Evolutionary conservation across 35 echinoderm and acorn worm genomes (phyloP).

Genomic region (Eucidaris tribuloides): DNA sequence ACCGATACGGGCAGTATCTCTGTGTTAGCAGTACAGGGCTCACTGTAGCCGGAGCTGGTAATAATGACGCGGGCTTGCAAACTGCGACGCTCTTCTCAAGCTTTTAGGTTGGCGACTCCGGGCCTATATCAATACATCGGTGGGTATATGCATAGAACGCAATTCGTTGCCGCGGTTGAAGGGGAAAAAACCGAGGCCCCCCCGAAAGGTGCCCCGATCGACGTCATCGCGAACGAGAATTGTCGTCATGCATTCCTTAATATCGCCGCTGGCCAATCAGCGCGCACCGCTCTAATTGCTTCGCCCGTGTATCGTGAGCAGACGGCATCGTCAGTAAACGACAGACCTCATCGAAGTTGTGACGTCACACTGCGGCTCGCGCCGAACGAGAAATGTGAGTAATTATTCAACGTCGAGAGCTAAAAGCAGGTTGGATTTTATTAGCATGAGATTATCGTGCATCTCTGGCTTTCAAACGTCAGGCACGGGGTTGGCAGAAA

Average conservation of each 20-base stretch:
- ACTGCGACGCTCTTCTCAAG: slow-evolving; percentile 24
- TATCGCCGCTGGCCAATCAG: slow-evolving; percentile 34
- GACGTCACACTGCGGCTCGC: slow-evolving; percentile 22
- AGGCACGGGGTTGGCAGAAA: no score
- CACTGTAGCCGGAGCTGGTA: slow-evolving; percentile 12
- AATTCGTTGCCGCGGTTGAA: slow-evolving; percentile 27
- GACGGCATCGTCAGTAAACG: slow-evolving; percentile 16
- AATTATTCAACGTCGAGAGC: slow-evolving; percentile 30
- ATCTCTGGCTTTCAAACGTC: no score
- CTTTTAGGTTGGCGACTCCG: slow-evolving; percentile 15
- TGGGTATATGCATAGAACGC: slow-evolving; percentile 31
- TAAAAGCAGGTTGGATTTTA: slow-evolving; percentile 21
- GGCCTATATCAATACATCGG: slow-evolving; percentile 35
- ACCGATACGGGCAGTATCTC: slow-evolving; percentile 21
- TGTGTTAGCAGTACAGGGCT: slow-evolving; percentile 17
- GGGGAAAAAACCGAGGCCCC: slow-evolving; percentile 25
- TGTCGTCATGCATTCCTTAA: slow-evolving; percentile 40
- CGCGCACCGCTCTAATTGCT: slow-evolving; percentile 31
- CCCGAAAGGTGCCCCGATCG: slow-evolving; percentile 28
- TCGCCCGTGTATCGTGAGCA: slow-evolving; percentile 15
- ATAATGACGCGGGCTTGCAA: slow-evolving; percentile 16
- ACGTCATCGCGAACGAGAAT: slow-evolving; percentile 34
- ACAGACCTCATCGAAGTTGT: slow-evolving; percentile 17
- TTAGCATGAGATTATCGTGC: slow-evolving; percentile 27
- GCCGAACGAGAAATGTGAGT: slow-evolving; percentile 15